phyloP scores from a whole-genome alignment of 2,113 vertebrate species.

The Tauraco erythrolophus region DNA sequence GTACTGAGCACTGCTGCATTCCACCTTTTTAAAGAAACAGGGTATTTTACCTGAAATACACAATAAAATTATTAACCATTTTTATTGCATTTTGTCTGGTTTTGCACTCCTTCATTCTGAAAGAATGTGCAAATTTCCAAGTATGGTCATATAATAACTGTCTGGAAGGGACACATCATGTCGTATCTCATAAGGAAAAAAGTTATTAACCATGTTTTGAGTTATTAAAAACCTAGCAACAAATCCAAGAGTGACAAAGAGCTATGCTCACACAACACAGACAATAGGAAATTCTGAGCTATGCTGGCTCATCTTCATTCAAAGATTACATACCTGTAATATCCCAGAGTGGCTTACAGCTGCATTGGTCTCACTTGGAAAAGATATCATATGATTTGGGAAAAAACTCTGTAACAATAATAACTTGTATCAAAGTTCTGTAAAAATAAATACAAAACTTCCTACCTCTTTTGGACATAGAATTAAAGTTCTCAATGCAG shows the following conservation, averaged over 20 bases:
- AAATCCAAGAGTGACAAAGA: background rate
- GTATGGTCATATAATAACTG: background rate
- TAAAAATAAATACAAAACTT: background rate
- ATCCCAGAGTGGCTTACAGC: conserved; percentile 85
- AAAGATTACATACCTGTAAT: conserved; percentile 85
- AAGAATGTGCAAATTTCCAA: background rate
- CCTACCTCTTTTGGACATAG: background rate
- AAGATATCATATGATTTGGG: conserved; percentile 95
- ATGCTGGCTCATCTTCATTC: background rate
- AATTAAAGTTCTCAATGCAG: background rate
- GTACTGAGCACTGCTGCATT: background rate
- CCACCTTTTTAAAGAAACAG: background rate
- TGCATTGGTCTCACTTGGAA: conserved; percentile 86
- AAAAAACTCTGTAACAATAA: conserved; percentile 89
- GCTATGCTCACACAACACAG: background rate
- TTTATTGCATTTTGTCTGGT: background rate
- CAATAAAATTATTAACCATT: background rate
- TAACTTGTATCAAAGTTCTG: conserved; percentile 21
- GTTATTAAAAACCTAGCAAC: background rate
- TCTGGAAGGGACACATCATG: background rate
- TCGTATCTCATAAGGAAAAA: background rate
- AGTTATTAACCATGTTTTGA: background rate
- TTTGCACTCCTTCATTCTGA: background rate
- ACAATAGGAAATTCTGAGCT: background rate
- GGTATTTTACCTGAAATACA: background rate